A percentile compares a stretch with the other conserved stretches of the same genome.
Conservation (phyloP, 2,888 invertebrate species). For the Eristalis pertinax region DNA sequence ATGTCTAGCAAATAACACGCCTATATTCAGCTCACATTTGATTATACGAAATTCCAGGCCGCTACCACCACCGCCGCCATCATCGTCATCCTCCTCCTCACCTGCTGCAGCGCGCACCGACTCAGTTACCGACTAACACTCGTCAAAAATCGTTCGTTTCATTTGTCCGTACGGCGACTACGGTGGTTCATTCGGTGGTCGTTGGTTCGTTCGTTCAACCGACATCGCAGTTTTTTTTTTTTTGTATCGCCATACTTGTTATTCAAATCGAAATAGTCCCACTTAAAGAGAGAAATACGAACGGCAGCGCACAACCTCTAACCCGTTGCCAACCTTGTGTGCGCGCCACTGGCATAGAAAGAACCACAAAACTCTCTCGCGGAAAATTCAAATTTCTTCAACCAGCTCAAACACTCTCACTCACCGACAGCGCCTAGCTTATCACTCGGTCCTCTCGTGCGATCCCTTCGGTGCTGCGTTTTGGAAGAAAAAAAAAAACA, state of each 20-base stretch:
- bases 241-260: slow-evolving; percentile 11
- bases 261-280: slow-evolving; percentile 28
- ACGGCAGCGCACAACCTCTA: neutral
- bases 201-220: neutral
- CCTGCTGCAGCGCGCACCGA: neutral
- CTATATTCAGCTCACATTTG: slow-evolving; percentile 53
- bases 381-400: neutral
- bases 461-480: neutral
- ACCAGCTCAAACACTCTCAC: neutral
- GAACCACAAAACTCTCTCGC: neutral
- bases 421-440: neutral
- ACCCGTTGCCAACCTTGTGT: slow-evolving; percentile 38
- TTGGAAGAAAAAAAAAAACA: no score
- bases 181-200: neutral
- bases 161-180: neutral
- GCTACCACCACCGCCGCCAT: neutral
- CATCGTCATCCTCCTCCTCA: neutral
- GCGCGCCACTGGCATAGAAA: neutral
- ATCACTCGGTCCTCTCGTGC: neutral
- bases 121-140: slow-evolving; percentile 64
- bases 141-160: slow-evolving; percentile 67
- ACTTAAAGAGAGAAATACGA: neutral
- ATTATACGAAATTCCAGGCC: slow-evolving; percentile 8
- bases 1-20: slow-evolving; percentile 44
- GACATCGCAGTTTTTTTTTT: neutral